Conservation (phyloP, 2,113 vertebrate species). For the Synchiropus splendidus region DNA sequence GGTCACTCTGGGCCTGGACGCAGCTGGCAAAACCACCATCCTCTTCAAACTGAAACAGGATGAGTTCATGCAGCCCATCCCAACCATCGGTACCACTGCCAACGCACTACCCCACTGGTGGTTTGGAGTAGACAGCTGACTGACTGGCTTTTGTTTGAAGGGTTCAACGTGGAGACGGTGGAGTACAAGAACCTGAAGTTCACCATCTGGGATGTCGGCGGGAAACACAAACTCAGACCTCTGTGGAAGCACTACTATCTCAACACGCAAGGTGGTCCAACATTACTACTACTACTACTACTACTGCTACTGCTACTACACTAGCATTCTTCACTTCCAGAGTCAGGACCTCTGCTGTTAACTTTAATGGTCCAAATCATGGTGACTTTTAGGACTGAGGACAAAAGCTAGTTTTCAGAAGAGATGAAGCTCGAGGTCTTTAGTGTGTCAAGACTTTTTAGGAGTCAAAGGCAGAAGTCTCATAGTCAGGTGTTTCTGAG, state of each 20-base stretch:
- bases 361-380: too few species aligned
- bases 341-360: too few species aligned
- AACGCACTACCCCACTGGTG: background rate
- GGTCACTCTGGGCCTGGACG: slow-evolving; percentile 89
- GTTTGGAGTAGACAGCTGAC: background rate
- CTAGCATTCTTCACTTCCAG: too few species aligned
- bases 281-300: too few species aligned
- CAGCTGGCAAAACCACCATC: slow-evolving; percentile 97
- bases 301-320: too few species aligned
- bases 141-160: slow-evolving; percentile 42
- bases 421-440: too few species aligned
- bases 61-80: slow-evolving; percentile 98
- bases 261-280: slow-evolving; percentile 87
- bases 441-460: too few species aligned
- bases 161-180: slow-evolving; percentile 97
- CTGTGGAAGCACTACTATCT: slow-evolving; percentile 99
- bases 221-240: slow-evolving; percentile 93
- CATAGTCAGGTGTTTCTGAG: too few species aligned
- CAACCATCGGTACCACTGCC: slow-evolving; percentile 80
- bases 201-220: slow-evolving; percentile 98
- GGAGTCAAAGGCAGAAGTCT: too few species aligned
- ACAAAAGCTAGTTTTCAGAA: too few species aligned
- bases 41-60: slow-evolving; percentile 97
- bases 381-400: too few species aligned
- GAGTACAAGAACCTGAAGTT: slow-evolving; percentile 99